Evolutionary conservation across 2,888 invertebrate species (phyloP).

Genomic region (Epinotia brunnichana): DNA sequence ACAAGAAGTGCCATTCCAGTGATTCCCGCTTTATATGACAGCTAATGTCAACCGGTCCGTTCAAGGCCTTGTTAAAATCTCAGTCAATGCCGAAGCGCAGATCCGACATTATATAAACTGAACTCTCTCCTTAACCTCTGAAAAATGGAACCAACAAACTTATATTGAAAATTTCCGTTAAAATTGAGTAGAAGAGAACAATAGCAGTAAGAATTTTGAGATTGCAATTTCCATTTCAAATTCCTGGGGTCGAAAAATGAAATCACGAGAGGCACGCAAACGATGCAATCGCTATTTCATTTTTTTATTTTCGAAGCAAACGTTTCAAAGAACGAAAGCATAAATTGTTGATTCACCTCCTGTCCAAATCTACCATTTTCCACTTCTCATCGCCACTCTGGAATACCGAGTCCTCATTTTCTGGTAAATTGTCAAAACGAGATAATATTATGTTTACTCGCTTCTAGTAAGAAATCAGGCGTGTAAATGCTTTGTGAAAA

Average conservation of each 20-base stretch:
- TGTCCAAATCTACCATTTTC: not conserved
- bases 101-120: too few species aligned
- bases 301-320: not conserved
- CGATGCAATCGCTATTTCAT: not conserved
- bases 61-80: too few species aligned
- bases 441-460: conserved; percentile 32
- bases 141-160: too few species aligned
- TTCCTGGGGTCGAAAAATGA: not conserved
- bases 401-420: conserved; percentile 11
- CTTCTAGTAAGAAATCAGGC: conserved; percentile 9
- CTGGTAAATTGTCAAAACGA: conserved; percentile 33
- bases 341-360: not conserved
- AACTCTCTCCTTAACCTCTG: too few species aligned
- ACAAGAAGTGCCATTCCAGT: too few species aligned
- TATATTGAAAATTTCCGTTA: too few species aligned
- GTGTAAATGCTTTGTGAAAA: not conserved
- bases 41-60: too few species aligned
- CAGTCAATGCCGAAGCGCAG: too few species aligned
- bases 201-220: not conserved
- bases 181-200: too few species aligned
- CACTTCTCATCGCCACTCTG: conserved; percentile 25
- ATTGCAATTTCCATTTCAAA: not conserved
- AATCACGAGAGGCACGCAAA: not conserved
- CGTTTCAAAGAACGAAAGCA: not conserved
- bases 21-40: too few species aligned